Conservation (phyloP, 2,888 invertebrate species). For the Nesidiocoris tenuis region DNA sequence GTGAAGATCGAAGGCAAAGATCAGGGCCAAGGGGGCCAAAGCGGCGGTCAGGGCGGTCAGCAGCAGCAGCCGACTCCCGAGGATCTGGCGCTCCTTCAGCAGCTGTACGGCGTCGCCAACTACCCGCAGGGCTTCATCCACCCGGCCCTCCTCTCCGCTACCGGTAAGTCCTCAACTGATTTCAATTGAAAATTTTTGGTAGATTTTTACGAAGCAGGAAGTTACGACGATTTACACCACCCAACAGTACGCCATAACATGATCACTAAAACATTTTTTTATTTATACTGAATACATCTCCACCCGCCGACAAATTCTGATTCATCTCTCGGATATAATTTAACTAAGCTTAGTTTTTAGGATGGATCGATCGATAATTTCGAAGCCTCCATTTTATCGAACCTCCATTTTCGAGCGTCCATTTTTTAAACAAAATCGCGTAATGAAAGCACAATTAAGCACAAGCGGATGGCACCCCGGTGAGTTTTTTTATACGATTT, state of each 20-base stretch:
- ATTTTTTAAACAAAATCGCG: background rate
- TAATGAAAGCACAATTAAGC: background rate
- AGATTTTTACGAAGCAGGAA: no score
- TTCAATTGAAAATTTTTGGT: no score
- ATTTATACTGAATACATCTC: no score
- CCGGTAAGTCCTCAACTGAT: slow-evolving; percentile 55
- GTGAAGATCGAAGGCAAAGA: slow-evolving; percentile 54
- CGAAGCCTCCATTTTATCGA: background rate
- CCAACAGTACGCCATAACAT: no score
- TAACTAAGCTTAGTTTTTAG: no score
- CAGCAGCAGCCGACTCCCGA: slow-evolving; percentile 54
- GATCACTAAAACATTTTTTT: no score
- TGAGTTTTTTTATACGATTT: slow-evolving; percentile 3
- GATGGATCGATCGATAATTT: no score
- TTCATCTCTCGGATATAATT: no score
- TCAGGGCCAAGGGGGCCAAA: slow-evolving; percentile 47
- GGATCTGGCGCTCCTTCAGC: slow-evolving; percentile 62
- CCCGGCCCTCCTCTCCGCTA: slow-evolving; percentile 61
- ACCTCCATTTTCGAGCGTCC: background rate
- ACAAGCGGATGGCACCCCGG: background rate
- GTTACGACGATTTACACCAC: no score
- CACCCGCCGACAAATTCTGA: no score
- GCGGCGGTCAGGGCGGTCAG: background rate
- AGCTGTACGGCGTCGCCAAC: slow-evolving; percentile 58
- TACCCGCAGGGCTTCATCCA: slow-evolving; percentile 59